A percentile compares a stretch with the other conserved stretches of the same genome.
Evolutionary conservation across 2,113 vertebrate genomes (phyloP).

Genomic region (Rhynchopsitta pachyrhyncha): DNA sequence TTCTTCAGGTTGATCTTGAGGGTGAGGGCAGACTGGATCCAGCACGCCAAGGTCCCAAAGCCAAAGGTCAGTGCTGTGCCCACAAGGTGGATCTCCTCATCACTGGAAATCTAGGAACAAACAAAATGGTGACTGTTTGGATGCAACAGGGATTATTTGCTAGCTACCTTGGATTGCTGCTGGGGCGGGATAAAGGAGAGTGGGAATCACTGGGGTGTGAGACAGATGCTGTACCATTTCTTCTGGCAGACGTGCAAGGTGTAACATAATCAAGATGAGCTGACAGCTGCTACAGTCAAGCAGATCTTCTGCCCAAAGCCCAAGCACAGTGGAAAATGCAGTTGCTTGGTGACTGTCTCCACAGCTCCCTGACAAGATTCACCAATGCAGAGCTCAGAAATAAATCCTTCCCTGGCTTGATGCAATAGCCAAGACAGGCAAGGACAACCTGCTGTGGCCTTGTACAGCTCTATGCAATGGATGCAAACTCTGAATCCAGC

Average conservation of each 20-base stretch:
- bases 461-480: neutral
- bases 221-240: neutral
- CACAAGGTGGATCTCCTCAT: constrained; percentile 81
- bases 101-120: constrained; percentile 77
- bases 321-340: neutral
- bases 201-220: neutral
- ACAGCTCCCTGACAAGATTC: neutral
- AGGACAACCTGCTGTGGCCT: neutral
- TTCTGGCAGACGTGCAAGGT: neutral
- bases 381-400: neutral
- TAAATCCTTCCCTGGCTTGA: neutral
- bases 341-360: neutral
- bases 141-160: neutral
- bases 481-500: neutral
- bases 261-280: neutral
- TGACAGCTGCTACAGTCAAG: neutral
- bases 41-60: constrained; percentile 87
- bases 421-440: neutral
- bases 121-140: neutral
- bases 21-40: constrained; percentile 88
- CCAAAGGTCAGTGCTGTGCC: constrained; percentile 86
- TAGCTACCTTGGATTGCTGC: neutral
- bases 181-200: neutral
- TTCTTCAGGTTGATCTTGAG: constrained; percentile 86
- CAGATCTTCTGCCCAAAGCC: neutral